These are phyloP conservation scores for Papilio gigon DNA, from an alignment of 2,888 invertebrate species.

Conservation along the genomic window DNA sequence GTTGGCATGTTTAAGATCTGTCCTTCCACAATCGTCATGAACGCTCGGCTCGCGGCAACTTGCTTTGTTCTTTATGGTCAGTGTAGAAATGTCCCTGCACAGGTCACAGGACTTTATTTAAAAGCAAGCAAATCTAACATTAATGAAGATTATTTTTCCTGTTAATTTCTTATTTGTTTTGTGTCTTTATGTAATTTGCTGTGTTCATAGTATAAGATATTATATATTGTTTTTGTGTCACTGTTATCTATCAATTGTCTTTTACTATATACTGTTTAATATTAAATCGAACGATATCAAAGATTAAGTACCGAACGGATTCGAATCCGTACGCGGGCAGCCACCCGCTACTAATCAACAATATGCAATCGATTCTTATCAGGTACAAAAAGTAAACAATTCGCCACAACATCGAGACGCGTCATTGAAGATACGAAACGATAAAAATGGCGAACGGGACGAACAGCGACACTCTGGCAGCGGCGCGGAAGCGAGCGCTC, in stretches of 20 bases:
- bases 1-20: neutral
- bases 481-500: conserved; percentile 39
- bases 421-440: conserved; percentile 26
- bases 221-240: no score
- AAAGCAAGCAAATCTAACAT: no score
- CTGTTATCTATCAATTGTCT: no score
- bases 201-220: no score
- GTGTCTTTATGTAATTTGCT: no score
- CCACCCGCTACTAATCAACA: neutral
- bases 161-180: no score
- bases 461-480: conserved; percentile 26
- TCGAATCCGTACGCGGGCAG: neutral
- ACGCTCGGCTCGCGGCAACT: neutral
- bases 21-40: neutral
- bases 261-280: no score
- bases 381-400: conserved; percentile 27
- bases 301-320: neutral
- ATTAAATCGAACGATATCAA: no score
- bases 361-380: conserved; percentile 17
- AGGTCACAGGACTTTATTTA: no score
- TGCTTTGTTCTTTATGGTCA: neutral
- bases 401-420: conserved; percentile 19
- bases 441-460: conserved; percentile 30
- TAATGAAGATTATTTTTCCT: no score
- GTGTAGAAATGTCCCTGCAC: neutral